Percentiles rank a stretch among this genome's conserved stretches.
Conservation (phyloP, 2,113 vertebrate genomes). For the Ceyx margarethae region DNA sequence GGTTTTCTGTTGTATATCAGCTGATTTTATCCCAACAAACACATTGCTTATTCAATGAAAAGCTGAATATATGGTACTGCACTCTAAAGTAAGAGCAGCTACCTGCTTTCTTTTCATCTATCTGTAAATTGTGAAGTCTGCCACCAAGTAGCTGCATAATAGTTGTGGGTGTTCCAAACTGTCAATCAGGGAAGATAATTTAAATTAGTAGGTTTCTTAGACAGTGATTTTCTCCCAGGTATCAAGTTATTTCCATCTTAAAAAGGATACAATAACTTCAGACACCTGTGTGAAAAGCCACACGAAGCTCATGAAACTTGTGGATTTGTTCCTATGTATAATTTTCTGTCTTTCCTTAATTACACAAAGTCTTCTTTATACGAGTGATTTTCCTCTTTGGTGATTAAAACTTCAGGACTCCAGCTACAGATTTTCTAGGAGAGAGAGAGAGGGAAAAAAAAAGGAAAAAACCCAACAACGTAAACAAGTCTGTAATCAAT, state of each 20-base stretch:
- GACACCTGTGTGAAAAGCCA: background rate
- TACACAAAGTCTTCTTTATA: background rate
- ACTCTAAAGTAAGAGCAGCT: background rate
- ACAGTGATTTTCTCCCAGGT: conserved; percentile 6
- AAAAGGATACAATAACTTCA: conserved; percentile 16
- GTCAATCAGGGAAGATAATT: background rate
- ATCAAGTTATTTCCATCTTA: background rate
- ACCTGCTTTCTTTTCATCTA: conserved; percentile 1
- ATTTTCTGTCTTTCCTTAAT: background rate
- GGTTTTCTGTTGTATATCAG: background rate
- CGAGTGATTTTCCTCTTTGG: background rate
- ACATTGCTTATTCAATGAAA: background rate
- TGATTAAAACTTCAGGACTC: background rate
- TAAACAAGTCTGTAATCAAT: background rate
- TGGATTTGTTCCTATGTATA: background rate
- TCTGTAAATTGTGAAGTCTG: conserved; percentile 32
- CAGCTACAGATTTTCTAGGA: background rate
- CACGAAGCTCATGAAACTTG: background rate
- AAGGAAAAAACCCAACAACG: background rate
- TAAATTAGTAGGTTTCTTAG: conserved; percentile 28
- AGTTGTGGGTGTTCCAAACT: conserved; percentile 34
- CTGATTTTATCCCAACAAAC: background rate
- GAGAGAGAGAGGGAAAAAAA: background rate
- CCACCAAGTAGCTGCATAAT: conserved; percentile 8
- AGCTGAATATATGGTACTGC: background rate